Conservation (phyloP, 2,888 invertebrate species). For the Lasioglossum leucozonium region DNA sequence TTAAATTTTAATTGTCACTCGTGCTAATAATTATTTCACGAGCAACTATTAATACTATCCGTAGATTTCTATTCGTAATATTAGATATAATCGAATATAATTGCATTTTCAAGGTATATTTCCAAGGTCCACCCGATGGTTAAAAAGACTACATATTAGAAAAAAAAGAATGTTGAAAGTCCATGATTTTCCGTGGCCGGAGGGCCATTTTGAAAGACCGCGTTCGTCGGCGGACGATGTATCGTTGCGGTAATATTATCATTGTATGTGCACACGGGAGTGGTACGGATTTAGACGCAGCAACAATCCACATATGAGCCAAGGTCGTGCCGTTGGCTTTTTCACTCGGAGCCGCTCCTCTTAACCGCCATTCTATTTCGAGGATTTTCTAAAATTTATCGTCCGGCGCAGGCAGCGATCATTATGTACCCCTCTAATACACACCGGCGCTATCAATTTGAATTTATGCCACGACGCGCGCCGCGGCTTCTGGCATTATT, state of each 20-base stretch:
- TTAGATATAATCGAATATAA: not conserved
- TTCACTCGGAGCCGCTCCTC: slow-evolving; percentile 54
- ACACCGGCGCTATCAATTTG: slow-evolving; percentile 50
- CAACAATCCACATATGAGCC: slow-evolving; percentile 65
- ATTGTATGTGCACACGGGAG: slow-evolving; percentile 62
- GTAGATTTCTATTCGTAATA: not conserved
- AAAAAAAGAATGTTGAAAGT: not conserved
- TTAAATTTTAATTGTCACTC: too few species aligned
- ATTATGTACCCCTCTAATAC: slow-evolving; percentile 40
- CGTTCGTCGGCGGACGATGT: slow-evolving; percentile 35
- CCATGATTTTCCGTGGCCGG: not conserved
- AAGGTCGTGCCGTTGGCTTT: slow-evolving; percentile 71
- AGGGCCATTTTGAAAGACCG: slow-evolving; percentile 22
- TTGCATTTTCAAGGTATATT: too few species aligned
- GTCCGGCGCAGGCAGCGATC: slow-evolving; percentile 32
- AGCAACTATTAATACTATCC: too few species aligned
- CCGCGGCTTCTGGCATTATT: not conserved
- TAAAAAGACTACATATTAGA: not conserved
- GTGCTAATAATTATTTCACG: too few species aligned
- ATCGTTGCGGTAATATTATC: slow-evolving; percentile 59
- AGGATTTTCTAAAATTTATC: slow-evolving; percentile 71
- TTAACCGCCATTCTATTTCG: slow-evolving; percentile 65
- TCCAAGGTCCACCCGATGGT: too few species aligned
- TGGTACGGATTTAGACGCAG: slow-evolving; percentile 65
- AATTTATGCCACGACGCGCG: slow-evolving; percentile 26